phyloP scores from a whole-genome alignment of 2,113 vertebrate species.

The Menura novaehollandiae region DNA sequence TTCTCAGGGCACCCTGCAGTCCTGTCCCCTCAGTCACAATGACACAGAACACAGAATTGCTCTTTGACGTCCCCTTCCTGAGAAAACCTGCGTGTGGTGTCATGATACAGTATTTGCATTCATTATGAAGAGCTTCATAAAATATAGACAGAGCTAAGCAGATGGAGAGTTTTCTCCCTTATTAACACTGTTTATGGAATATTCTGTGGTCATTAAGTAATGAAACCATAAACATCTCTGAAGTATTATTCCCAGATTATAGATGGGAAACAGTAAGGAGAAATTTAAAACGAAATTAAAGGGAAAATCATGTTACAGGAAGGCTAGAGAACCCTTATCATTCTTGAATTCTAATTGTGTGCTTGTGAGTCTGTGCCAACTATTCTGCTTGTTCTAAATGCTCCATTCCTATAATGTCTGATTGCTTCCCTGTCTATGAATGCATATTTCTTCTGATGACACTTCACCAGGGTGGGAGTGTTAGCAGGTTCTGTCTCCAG shows the following conservation, averaged over 20 bases:
- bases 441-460: not conserved
- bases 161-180: not conserved
- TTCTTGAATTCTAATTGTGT: not conserved
- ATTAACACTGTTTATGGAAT: not conserved
- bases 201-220: not conserved
- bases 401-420: not conserved
- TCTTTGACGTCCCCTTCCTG: not conserved
- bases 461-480: not conserved
- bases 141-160: not conserved
- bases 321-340: not conserved
- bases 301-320: not conserved
- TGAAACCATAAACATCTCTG: not conserved
- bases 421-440: not conserved
- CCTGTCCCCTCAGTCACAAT: not conserved
- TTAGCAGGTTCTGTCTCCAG: not conserved
- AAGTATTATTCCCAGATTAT: not conserved
- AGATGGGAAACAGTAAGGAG: not conserved
- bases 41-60: not conserved
- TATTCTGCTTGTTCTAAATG: not conserved
- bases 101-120: not conserved
- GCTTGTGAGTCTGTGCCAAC: not conserved
- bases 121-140: not conserved
- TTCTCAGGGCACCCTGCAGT: not conserved
- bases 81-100: not conserved
- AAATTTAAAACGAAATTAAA: not conserved